Percentiles rank a stretch among this genome's conserved stretches.
phyloP scores from a whole-genome alignment of 1,140 invertebrate genomes.

The Temnothorax curvispinosus region DNA sequence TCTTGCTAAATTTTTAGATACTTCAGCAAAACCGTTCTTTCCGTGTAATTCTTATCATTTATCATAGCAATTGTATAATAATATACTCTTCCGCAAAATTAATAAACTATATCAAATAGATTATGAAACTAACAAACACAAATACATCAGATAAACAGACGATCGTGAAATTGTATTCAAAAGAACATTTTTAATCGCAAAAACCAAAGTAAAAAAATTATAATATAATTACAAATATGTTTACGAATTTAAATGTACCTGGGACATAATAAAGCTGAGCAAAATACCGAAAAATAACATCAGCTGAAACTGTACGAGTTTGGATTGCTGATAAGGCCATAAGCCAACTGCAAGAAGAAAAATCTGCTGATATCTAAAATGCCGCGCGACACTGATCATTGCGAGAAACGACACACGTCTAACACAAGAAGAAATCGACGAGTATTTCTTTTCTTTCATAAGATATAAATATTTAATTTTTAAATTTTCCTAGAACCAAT shows the following conservation, averaged over 20 bases:
- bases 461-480: neutral
- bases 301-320: neutral
- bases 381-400: neutral
- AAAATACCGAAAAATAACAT: neutral
- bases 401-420: neutral
- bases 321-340: constrained; percentile 8
- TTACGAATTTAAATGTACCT: neutral
- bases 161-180: too few relatives aligned
- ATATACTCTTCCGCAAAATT: too few relatives aligned
- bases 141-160: too few relatives aligned
- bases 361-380: neutral
- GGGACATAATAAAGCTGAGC: neutral
- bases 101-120: too few relatives aligned
- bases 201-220: neutral
- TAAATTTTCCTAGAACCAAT: neutral
- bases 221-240: neutral
- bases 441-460: neutral
- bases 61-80: too few relatives aligned
- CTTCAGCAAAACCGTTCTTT: too few relatives aligned
- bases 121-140: too few relatives aligned
- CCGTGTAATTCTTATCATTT: too few relatives aligned
- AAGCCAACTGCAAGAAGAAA: neutral
- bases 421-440: neutral
- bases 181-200: too few relatives aligned
- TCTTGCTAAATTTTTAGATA: too few relatives aligned